These are phyloP conservation scores for Tympanuchus pallidicinctus DNA, from an alignment of 2,113 vertebrate genomes.

Conservation along the genomic window DNA sequence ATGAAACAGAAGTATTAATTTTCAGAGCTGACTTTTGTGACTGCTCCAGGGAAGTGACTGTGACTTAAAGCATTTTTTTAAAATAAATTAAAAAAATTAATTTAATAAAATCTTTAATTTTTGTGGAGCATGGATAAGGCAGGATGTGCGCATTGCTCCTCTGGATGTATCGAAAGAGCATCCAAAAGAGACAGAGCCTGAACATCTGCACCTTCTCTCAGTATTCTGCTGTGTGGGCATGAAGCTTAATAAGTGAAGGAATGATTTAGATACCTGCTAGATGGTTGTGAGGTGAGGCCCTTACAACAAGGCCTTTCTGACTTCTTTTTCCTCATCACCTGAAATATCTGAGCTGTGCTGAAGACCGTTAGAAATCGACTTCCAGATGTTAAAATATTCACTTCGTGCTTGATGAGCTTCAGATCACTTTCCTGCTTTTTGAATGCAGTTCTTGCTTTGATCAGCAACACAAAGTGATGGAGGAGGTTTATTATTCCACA, in stretches of 20 bases:
- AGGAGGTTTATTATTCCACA: not conserved
- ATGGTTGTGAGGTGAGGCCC: not conserved
- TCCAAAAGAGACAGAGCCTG: not conserved
- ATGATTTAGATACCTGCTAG: not conserved
- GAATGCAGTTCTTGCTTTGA: constrained; percentile 37
- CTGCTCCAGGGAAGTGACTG: not conserved
- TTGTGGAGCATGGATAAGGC: not conserved
- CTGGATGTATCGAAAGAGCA: not conserved
- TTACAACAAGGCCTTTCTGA: not conserved
- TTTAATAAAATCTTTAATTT: not conserved
- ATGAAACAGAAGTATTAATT: not conserved
- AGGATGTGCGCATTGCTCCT: rapidly evolving
- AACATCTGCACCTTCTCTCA: not conserved
- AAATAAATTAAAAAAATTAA: too few relatives aligned
- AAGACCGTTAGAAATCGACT: not conserved
- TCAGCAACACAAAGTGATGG: not conserved
- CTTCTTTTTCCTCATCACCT: not conserved
- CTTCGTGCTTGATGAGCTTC: not conserved
- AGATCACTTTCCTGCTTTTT: constrained; percentile 20
- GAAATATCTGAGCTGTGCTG: not conserved
- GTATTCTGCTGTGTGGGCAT: not conserved
- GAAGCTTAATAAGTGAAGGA: not conserved
- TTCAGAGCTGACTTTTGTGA: not conserved
- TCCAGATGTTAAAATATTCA: constrained; percentile 21
- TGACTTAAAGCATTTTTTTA: too few relatives aligned